phyloP scores from a whole-genome alignment of 2,113 vertebrate species.

The Procavia capensis region DNA sequence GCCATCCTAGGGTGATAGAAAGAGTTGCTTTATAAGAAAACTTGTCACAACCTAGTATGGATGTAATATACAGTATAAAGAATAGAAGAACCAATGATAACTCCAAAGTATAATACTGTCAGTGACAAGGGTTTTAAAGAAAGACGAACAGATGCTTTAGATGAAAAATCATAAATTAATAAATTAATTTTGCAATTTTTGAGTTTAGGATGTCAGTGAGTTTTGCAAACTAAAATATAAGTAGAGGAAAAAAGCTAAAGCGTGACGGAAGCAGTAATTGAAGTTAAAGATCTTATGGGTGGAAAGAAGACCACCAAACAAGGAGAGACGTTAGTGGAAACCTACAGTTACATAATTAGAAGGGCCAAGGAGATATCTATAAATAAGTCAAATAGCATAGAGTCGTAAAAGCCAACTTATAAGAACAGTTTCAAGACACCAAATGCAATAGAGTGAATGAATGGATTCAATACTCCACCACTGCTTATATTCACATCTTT shows the following conservation, averaged over 20 bases:
- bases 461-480: not conserved
- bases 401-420: not conserved
- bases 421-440: not conserved
- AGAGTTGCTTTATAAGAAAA: not conserved
- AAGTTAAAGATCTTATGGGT: not conserved
- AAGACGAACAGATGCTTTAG: not conserved
- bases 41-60: not conserved
- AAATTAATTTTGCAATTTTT: not conserved
- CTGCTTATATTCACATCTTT: not conserved
- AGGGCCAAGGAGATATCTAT: not conserved
- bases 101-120: not conserved
- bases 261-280: not conserved
- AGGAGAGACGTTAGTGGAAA: not conserved
- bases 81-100: not conserved
- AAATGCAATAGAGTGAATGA: not conserved
- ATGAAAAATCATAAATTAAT: not conserved
- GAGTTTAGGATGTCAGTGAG: not conserved
- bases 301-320: not conserved
- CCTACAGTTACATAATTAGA: not conserved
- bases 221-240: not conserved
- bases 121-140: not conserved
- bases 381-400: not conserved
- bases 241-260: not conserved
- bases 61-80: not conserved
- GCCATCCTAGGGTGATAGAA: not conserved